Evolutionary conservation across 2,888 invertebrate species (phyloP).

Genomic region (Macaria liturata): DNA sequence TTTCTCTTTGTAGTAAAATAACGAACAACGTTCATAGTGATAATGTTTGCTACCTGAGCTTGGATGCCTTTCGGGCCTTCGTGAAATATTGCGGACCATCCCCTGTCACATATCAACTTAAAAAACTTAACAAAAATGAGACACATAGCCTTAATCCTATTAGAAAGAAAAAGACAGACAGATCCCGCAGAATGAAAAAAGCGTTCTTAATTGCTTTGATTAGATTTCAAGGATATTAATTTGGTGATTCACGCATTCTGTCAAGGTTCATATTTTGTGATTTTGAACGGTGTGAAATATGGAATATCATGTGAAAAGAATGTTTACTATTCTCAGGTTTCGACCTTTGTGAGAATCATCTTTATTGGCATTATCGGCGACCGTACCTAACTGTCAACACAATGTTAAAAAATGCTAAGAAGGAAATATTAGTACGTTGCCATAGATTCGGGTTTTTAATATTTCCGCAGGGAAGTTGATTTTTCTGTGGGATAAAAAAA

Average conservation of each 20-base stretch:
- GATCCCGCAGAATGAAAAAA: conserved; percentile 51
- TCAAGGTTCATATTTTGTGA: conserved; percentile 77
- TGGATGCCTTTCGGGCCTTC: conserved; percentile 70
- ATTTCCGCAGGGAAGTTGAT: conserved; percentile 69
- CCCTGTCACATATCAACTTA: conserved; percentile 76
- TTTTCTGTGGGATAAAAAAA: conserved; percentile 23
- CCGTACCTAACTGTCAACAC: conserved; percentile 75
- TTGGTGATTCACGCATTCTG: conserved; percentile 73
- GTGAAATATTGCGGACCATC: conserved; percentile 78
- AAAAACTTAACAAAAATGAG: conserved; percentile 58
- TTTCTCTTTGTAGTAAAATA: conserved; percentile 55
- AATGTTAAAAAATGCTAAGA: conserved; percentile 63
- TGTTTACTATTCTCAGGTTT: conserved; percentile 75
- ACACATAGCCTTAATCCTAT: conserved; percentile 29
- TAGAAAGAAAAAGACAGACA: conserved; percentile 21
- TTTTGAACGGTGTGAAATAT: conserved; percentile 70
- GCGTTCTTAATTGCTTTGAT: conserved; percentile 79
- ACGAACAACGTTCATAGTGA: conserved; percentile 74
- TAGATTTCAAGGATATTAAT: conserved; percentile 83
- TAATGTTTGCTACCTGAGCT: conserved; percentile 81
- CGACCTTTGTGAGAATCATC: conserved; percentile 63
- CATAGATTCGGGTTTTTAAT: conserved; percentile 25
- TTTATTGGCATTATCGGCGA: conserved; percentile 61
- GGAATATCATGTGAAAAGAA: conserved; percentile 60
- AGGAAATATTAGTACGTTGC: conserved; percentile 63